These are phyloP conservation scores for Channallabes apus DNA, from an alignment of 2,797 vertebrate genomes.

Conservation along the genomic window DNA sequence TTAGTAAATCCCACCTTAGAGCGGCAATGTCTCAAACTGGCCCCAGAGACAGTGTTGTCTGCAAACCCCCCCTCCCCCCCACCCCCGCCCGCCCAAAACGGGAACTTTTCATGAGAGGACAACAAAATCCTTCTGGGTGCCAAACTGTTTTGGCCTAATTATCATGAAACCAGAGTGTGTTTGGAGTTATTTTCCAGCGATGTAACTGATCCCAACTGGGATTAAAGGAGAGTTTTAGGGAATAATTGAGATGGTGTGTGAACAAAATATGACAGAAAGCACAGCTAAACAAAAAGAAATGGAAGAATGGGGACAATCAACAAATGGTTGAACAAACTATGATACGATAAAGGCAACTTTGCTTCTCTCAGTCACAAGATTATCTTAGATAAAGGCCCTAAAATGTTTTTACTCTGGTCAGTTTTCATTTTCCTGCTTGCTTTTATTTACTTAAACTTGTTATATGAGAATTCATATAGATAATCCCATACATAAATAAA, in stretches of 20 bases:
- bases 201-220: conserved; percentile 19
- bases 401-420: conserved; percentile 21
- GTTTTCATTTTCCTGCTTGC: not conserved
- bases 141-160: conserved; percentile 43
- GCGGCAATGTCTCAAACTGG: conserved; percentile 37
- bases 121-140: conserved; percentile 40
- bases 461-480: conserved; percentile 62
- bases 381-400: not conserved
- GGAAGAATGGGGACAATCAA: conserved; percentile 15
- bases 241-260: conserved; percentile 6
- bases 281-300: not conserved
- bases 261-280: not conserved
- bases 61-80: not conserved
- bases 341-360: not conserved
- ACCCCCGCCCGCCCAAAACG: not conserved
- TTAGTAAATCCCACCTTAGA: conserved; percentile 47
- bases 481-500: conserved; percentile 34
- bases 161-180: conserved; percentile 28
- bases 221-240: conserved; percentile 19
- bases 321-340: conserved; percentile 6
- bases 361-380: not conserved
- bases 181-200: conserved; percentile 23
- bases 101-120: conserved; percentile 28
- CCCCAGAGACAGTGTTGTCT: conserved; percentile 42
- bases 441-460: conserved; percentile 24